Evolutionary conservation across 2,888 invertebrate genomes (phyloP), one percentile per base, ranked within the genome.

Genomic region (Nomada fabriciana): DNA sequence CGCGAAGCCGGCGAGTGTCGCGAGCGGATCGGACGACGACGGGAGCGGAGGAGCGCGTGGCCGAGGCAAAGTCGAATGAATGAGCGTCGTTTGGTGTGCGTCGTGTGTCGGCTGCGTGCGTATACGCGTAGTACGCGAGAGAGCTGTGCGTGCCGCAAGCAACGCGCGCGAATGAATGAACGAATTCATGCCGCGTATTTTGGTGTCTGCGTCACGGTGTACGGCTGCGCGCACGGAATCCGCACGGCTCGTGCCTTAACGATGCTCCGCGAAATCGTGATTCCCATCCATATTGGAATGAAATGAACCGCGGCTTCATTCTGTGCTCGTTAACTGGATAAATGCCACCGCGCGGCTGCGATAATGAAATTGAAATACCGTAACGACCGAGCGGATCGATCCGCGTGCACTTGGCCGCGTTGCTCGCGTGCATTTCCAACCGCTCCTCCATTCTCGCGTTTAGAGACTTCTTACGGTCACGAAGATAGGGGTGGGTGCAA

Each of bases 181-280:
- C 70, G 81, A 80, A 82, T 82, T 82, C 69, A 60, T 61, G 69
- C 55, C 80, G 81, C 80, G 80, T 79, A 74, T 81, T 81, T 81
- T 43, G 67, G 78, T 53, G 61, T 29, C 50, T 29, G 67, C 78
- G 78, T 67, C 61, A 72, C 76, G 15, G 10, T 36, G 60, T 18
- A 43, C 36, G 20, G 5, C 29, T 23, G 15, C 36, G 61, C 25
- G 18, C 76, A 15, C 57, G 43, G 65, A 43, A 43, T 53, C 29
- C 15, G 61, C 73, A 18, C 74, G 74, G n/a, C 9, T 20, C 61
- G 65, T 75, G 75, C 78, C 55, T 78, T 68, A 75, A 78, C 50
- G 76, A 78, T 75, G 68, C 78, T 78, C 52, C 50, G 68, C 61
- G 50, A 63, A 75, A 61, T 68, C 68, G 78, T 68, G 76, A 75